A percentile compares a stretch with the other conserved stretches of the same genome.
Evolutionary conservation across 2,113 vertebrate species (phyloP).

Genomic region (Myrmecophaga tridactyla): DNA sequence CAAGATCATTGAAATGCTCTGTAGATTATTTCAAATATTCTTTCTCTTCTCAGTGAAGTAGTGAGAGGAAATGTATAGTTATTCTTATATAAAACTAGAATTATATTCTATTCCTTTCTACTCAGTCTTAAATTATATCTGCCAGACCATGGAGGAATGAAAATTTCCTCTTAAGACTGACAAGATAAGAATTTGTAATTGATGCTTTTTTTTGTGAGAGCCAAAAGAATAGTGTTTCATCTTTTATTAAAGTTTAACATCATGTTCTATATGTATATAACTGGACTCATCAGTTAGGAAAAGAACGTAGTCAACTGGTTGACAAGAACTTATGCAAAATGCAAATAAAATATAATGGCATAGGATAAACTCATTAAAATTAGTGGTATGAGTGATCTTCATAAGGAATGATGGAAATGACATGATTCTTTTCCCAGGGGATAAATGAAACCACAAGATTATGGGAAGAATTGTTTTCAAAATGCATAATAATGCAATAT

Average conservation of each 20-base stretch:
- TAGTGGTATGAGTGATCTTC: conserved; percentile 45
- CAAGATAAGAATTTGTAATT: background rate
- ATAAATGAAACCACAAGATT: conserved; percentile 64
- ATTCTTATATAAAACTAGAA: background rate
- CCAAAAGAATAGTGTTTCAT: background rate
- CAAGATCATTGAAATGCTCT: background rate
- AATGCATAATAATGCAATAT: conserved; percentile 4
- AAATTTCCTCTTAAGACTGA: conserved; percentile 17
- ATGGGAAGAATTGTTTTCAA: conserved; percentile 66
- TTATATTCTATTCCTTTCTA: background rate
- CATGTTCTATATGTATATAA: background rate
- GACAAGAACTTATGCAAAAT: conserved; percentile 33
- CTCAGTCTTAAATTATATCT: background rate
- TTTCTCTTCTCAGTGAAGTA: background rate
- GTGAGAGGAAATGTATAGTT: background rate
- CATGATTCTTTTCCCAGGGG: conserved; percentile 24
- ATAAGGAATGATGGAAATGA: conserved; percentile 36
- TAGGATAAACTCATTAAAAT: conserved; percentile 40
- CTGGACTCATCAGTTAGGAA: conserved; percentile 21
- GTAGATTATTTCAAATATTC: background rate
- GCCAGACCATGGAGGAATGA: background rate
- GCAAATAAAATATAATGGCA: background rate
- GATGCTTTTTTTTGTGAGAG: background rate
- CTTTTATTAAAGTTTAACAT: conserved; percentile 7
- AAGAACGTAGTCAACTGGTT: conserved; percentile 33